A percentile compares a stretch with the other conserved stretches of the same genome.
Evolutionary conservation across 1,140 invertebrate genomes (phyloP).

Genomic region (Neomicropteryx cornuta): DNA sequence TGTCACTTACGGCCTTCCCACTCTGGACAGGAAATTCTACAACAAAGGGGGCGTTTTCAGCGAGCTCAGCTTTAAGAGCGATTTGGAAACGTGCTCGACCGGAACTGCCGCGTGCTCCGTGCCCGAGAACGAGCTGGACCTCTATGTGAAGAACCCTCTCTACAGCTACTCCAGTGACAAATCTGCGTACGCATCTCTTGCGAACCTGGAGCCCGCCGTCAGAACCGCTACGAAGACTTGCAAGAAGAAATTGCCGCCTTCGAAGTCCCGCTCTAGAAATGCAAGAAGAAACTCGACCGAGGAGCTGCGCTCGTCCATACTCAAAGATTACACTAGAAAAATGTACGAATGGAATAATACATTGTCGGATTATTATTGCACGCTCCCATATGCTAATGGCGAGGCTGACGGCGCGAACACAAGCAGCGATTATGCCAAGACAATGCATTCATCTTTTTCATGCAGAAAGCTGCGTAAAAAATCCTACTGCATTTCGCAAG

Average conservation of each 20-base stretch:
- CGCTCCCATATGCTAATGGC: constrained; percentile 12
- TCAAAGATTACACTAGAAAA: constrained; percentile 34
- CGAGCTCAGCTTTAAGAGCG: no score
- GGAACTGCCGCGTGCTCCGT: no score
- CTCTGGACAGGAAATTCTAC: no score
- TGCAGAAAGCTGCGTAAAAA: no score
- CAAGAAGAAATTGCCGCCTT: constrained; percentile 24
- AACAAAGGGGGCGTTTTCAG: no score
- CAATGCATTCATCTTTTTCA: constrained; percentile 28
- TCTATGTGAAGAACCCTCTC: constrained; percentile 31
- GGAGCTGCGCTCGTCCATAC: constrained; percentile 23
- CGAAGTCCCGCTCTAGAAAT: no score
- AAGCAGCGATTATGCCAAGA: constrained; percentile 25
- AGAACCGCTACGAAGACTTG: constrained; percentile 24
- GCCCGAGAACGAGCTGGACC: no score
- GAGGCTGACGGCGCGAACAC: constrained; percentile 16
- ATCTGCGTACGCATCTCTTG: constrained; percentile 23
- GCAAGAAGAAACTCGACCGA: constrained; percentile 14
- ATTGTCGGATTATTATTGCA: constrained; percentile 30
- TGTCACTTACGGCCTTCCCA: no score
- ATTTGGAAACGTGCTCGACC: no score
- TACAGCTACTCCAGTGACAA: no score
- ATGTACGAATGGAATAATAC: constrained; percentile 39
- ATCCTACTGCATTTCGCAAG: no score
- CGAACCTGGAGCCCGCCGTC: constrained; percentile 23